A percentile compares a stretch with the other conserved stretches of the same genome.
These are phyloP conservation scores for Porphyrio hochstetteri DNA, from an alignment of 2,113 vertebrate genomes.

Conservation along the genomic window DNA sequence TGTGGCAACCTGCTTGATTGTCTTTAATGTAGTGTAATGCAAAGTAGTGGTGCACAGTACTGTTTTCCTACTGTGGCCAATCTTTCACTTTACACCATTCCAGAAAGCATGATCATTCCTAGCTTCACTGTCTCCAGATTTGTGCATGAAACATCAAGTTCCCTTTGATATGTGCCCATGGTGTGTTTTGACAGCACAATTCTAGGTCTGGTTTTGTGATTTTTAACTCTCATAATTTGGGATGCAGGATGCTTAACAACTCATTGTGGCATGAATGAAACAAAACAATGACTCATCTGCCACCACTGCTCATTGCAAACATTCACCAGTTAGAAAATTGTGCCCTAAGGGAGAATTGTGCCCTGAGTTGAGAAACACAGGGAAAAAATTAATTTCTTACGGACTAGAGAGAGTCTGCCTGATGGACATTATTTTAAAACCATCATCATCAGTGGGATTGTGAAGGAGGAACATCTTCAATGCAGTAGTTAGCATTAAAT, in stretches of 20 bases:
- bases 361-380: not conserved
- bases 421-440: not conserved
- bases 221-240: not conserved
- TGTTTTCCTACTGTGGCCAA: not conserved
- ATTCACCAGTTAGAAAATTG: not conserved
- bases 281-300: not conserved
- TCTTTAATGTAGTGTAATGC: not conserved
- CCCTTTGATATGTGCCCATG: fast-evolving
- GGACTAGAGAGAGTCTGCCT: not conserved
- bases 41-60: not conserved
- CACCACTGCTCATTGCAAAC: not conserved
- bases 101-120: not conserved
- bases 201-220: not conserved
- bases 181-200: not conserved
- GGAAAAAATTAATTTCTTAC: not conserved
- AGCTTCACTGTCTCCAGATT: fast-evolving
- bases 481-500: not conserved
- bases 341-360: not conserved
- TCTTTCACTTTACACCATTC: not conserved
- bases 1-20: not conserved
- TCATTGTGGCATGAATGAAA: not conserved
- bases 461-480: not conserved
- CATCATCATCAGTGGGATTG: not conserved
- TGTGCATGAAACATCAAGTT: not conserved
- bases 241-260: not conserved